Base-by-base conservation (phyloP, 2,797 vertebrate species). In the Paedocypris micromegethes region DNA sequence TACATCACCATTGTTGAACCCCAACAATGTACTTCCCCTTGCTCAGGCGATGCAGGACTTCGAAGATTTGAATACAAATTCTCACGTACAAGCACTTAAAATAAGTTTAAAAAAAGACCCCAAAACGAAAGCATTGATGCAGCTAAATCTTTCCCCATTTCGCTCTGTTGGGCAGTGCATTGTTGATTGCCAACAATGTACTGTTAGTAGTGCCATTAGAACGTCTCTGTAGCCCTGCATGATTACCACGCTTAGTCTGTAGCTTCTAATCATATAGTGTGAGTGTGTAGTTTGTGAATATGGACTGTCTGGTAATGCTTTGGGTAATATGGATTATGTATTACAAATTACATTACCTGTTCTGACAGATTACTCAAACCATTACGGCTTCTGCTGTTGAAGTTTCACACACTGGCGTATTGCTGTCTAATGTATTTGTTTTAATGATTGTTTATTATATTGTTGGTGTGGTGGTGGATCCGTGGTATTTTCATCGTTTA, bases 141-240 rank as follows among this genome's bases (percentile, higher is more conserved):
- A 66, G 74, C 74, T 64, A 66, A 84, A 80, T 78, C 82, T 84
- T 71, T 78, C 83, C 85, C 84, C 77, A 83, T 86, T 83, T 87
- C 89, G 91, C 90, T 84, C 89, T 90, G 88, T 90, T 86, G 92
- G 91, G 92, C 92, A 58, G 93, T 92, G 91, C 92, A 92, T 93
- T 95, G 93, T 94, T 95, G 93, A 92, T 88, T 85, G 86, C 88
- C 93, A 95, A 93, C 93, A 95, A 94, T 93, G 91, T 94, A 88
- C 93, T 95, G 92, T 92, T 92, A 89, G 88, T 93, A 91, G 91
- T 86, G 77, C 84, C 78, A 72, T 79, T 88, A 84, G 80, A 5
- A 75, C 85, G 79, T 72, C 66, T 78, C 79, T 82, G 73, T 83
- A 72, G 91, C 76, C 87, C 81, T 93, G 93, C 91, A 92, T 90